phyloP scores from a whole-genome alignment of 2,113 vertebrate species.

The Aptenodytes patagonicus region DNA sequence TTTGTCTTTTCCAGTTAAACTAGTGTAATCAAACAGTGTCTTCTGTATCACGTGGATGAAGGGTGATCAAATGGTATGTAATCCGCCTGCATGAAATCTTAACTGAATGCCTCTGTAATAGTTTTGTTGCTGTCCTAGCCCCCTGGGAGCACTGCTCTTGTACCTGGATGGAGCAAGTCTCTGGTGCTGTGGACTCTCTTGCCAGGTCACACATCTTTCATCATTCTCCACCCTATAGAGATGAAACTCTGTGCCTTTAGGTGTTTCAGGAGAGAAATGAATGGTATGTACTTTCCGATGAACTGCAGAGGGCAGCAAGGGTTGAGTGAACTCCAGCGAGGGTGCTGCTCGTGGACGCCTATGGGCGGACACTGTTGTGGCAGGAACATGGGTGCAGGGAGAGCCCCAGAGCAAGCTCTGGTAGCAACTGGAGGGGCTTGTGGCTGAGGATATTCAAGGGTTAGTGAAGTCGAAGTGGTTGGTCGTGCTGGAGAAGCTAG shows the following conservation, averaged over 20 bases:
- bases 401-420: neutral
- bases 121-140: neutral
- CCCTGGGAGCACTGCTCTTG: neutral
- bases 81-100: neutral
- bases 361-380: neutral
- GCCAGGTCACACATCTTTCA: neutral
- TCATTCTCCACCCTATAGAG: neutral
- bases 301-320: neutral
- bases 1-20: neutral
- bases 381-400: neutral
- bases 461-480: neutral
- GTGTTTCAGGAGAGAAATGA: neutral
- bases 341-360: fast-evolving
- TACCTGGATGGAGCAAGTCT: fast-evolving
- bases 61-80: neutral
- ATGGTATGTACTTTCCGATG: neutral
- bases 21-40: neutral
- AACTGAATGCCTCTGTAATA: neutral
- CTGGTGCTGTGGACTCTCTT: neutral
- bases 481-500: neutral
- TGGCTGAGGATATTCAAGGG: neutral
- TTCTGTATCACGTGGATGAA: neutral
- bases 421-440: neutral
- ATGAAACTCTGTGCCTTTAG: neutral
- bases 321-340: neutral